Percentiles rank a stretch among this genome's conserved stretches.
These are phyloP conservation scores for Pipra filicauda DNA, from an alignment of 2,113 vertebrate genomes.

Conservation along the genomic window DNA sequence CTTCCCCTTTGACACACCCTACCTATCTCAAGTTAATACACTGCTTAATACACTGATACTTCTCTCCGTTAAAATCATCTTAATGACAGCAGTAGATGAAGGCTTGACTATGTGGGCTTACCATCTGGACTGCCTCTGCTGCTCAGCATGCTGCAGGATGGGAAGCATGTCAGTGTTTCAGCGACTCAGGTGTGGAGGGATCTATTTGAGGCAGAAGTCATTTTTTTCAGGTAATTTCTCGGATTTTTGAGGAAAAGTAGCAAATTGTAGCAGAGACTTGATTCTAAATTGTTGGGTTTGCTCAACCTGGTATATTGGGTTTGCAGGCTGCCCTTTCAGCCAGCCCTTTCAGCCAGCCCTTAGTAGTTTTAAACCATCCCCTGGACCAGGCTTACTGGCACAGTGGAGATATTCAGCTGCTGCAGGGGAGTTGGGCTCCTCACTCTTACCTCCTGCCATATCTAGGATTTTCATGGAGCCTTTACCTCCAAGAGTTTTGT, in stretches of 20 bases:
- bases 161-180: neutral
- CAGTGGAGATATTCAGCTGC: neutral
- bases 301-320: neutral
- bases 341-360: neutral
- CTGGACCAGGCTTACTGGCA: neutral
- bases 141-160: neutral
- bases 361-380: neutral
- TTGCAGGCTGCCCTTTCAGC: neutral
- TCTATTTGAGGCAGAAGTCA: neutral
- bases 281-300: neutral
- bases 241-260: neutral
- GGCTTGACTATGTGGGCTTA: neutral
- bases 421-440: neutral
- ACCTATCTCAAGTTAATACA: neutral
- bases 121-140: neutral
- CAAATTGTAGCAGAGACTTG: neutral
- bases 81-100: neutral
- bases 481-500: neutral
- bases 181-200: accelerated
- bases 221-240: neutral
- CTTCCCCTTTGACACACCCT: neutral
- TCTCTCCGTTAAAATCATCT: neutral
- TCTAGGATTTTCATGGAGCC: neutral
- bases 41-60: neutral
- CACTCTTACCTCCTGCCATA: neutral